Evolutionary conservation across 2,888 invertebrate genomes (phyloP).

Genomic region (Gari tellinella): DNA sequence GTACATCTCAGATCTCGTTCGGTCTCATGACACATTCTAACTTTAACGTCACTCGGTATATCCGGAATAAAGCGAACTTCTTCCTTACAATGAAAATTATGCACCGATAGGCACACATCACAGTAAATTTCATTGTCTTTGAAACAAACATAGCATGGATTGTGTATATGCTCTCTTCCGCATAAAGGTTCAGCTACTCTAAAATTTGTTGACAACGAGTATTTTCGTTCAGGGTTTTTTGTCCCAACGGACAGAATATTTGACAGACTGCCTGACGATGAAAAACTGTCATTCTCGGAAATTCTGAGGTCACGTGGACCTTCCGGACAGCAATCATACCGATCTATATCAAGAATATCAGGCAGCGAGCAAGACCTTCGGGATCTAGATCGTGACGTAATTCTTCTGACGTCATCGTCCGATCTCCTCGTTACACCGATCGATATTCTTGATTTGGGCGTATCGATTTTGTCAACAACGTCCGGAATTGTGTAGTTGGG

Average conservation of each 20-base stretch:
- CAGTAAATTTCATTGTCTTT: constrained; percentile 61
- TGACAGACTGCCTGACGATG: not conserved
- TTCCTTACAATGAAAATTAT: constrained; percentile 55
- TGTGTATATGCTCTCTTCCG: constrained; percentile 39
- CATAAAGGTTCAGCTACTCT: constrained; percentile 29
- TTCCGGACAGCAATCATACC: constrained; percentile 5
- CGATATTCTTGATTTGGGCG: constrained; percentile 7
- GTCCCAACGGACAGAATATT: too few species aligned
- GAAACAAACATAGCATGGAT: constrained; percentile 52
- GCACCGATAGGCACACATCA: constrained; percentile 47
- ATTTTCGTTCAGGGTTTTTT: not conserved
- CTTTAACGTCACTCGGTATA: constrained; percentile 46
- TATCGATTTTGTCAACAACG: not conserved
- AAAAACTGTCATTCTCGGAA: too few species aligned
- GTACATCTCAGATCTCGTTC: constrained; percentile 36
- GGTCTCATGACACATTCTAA: constrained; percentile 32
- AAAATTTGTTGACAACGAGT: not conserved
- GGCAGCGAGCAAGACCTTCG: constrained; percentile 53
- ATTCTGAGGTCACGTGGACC: not conserved
- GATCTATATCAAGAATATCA: constrained; percentile 50
- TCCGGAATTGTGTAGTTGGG: not conserved
- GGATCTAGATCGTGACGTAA: constrained; percentile 7
- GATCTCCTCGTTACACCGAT: constrained; percentile 12
- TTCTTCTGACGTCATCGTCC: not conserved
- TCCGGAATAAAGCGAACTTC: constrained; percentile 59